phyloP scores from a whole-genome alignment of 2,888 invertebrate genomes.

The Anaspis maculata region DNA sequence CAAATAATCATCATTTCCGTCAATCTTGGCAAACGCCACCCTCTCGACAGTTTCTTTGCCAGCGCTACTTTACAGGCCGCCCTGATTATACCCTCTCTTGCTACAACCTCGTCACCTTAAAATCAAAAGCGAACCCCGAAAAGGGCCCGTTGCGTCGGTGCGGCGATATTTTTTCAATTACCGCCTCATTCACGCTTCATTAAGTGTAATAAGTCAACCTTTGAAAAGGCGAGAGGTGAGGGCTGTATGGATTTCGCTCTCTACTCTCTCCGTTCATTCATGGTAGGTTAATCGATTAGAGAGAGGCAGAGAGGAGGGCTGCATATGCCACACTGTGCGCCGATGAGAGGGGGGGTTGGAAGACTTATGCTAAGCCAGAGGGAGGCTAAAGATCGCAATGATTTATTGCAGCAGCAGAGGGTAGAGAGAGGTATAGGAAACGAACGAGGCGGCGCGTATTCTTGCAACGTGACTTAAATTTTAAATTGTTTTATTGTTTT shows the following conservation, averaged over 20 bases:
- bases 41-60: too few relatives aligned
- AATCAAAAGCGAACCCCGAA: too few relatives aligned
- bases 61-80: too few relatives aligned
- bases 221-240: constrained; percentile 9
- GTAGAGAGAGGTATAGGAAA: too few relatives aligned
- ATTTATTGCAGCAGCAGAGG: constrained; percentile 36
- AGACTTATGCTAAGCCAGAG: constrained; percentile 26
- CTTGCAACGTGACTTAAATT: constrained; percentile 40
- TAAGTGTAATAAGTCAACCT: constrained; percentile 14
- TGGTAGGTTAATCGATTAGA: constrained; percentile 28
- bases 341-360: constrained; percentile 9
- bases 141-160: too few relatives aligned
- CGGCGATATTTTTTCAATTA: constrained; percentile 17
- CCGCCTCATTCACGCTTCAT: constrained; percentile 14
- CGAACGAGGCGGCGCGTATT: too few relatives aligned
- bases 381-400: constrained; percentile 36
- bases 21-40: too few relatives aligned
- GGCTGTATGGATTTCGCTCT: constrained; percentile 26
- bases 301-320: constrained; percentile 12
- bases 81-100: too few relatives aligned
- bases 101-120: too few relatives aligned
- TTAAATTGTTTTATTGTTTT: constrained; percentile 43
- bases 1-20: too few relatives aligned
- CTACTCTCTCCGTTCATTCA: too few relatives aligned
- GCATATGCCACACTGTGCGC: constrained; percentile 18